Conservation (phyloP, 2,888 invertebrate species). For the Cryptocheilus praepositus region DNA sequence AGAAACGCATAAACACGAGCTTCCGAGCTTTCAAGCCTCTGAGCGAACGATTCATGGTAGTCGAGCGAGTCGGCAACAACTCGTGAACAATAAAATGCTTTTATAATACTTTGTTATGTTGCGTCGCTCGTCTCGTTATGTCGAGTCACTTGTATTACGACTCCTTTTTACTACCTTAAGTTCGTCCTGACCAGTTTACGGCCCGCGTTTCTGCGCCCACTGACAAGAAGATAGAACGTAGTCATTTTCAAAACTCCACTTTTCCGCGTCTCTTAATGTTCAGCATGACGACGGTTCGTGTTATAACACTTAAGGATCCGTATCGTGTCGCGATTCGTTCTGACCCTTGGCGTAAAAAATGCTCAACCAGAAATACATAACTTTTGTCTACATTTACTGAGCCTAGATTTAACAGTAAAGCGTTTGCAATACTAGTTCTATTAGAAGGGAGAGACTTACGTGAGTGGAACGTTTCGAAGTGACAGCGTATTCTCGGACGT, state of each 20-base stretch:
- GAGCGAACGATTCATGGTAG: slow-evolving; percentile 19
- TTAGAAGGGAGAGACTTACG: too few species aligned
- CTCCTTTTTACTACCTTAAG: slow-evolving; percentile 59
- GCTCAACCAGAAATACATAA: too few species aligned
- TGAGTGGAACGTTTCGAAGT: too few species aligned
- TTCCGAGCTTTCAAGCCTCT: slow-evolving; percentile 21
- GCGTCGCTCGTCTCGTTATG: slow-evolving; percentile 43
- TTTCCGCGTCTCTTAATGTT: not conserved
- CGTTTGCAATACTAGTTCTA: too few species aligned
- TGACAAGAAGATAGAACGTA: slow-evolving; percentile 7
- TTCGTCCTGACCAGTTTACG: slow-evolving; percentile 60
- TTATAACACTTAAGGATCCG: too few species aligned
- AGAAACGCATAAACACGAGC: slow-evolving; percentile 39
- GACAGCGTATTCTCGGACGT: too few species aligned
- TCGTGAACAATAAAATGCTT: slow-evolving; percentile 64
- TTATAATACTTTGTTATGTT: slow-evolving; percentile 61
- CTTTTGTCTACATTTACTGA: too few species aligned
- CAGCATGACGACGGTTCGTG: too few species aligned
- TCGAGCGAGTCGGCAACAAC: slow-evolving; percentile 19
- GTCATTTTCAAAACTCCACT: slow-evolving; percentile 11
- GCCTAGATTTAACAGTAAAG: too few species aligned
- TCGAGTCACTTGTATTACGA: slow-evolving; percentile 55
- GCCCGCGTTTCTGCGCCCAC: slow-evolving; percentile 13
- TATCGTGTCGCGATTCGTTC: too few species aligned
- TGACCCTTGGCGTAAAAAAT: too few species aligned